Base-by-base conservation (phyloP, 2,888 invertebrate genomes). In the Philhelius pedissequus region DNA sequence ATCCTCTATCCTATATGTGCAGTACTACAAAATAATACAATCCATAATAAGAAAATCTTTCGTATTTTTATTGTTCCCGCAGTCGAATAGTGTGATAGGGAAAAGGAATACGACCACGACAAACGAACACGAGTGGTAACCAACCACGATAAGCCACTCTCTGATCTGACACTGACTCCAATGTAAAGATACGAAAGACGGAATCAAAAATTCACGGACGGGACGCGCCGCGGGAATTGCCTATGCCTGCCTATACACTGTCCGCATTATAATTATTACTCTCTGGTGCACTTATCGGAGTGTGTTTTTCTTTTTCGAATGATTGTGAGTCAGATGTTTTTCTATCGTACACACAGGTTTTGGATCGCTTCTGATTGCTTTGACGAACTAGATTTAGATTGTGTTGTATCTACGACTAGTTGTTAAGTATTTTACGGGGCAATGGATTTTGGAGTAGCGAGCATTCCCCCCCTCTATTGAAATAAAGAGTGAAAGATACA, bases 371-470 rank as follows among this genome's bases (percentile, higher is more conserved):
- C 52, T 43, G 75, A 68, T 74, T 20, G 9, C 60, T 54, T 66
- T 50, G 35, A 68, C 71, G 60, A 80, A 71, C 71, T 77, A 76
- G 66, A 71, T 82, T 62, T 69, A n/a, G n/a, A n/a, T n/a, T n/a
- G n/a, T n/a, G n/a, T n/a, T 62, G 79, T 80, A 68, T 69, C 81
- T 66, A 76, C 76, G 69, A 50, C 25, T 50, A 64, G 54, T 54
- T 27, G 62, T 60, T 45, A 35, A 40, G 58, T 20, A 58, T 58
- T 68, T 43, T 45, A 71, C 66, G 66, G 77, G 66, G 76, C 70
- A 81, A 82, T 82, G 81, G 71, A 71, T 76, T 82, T 74, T 77
- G 60, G 77, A 77, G 81, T 76, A 76, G 66, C 66, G 27, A 73
- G 52, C 35, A 38, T 68, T 54, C 9, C 45, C 78, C 82, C 77